Evolutionary conservation across 2,888 invertebrate species (phyloP), one percentile per base, ranked within the genome.

Genomic region (Eilema depressum): DNA sequence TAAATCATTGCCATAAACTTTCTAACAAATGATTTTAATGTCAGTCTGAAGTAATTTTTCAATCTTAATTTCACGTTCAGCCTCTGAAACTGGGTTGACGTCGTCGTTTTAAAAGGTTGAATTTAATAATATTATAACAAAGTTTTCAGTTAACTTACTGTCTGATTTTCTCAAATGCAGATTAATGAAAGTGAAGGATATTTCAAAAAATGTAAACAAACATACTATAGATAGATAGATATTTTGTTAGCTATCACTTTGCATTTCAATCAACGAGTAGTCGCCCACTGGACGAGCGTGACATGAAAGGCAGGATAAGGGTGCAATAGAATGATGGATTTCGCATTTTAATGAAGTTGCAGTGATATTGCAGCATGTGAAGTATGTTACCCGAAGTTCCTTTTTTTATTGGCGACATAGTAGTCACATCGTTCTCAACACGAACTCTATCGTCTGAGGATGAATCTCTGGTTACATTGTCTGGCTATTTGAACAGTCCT

Each of bases 1-100:
- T 69, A 61, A 78, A 73, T 79, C 37, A 64, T 47, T 61, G 56
- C 56, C 2, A 17, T 37, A 26, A 68, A 59, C 28, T 69, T 70
- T 37, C 20, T 10, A 63, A 66, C n/a, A 47, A 65, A 68, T 28
- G 56, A 69, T 63, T 66, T 53, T 41, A 30, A 59, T 41, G n/a
- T 11, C 56, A 63, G 68, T 63, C 41, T 26, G 47, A 37, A 14
- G 25, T 33, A 28, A 64, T 53, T 65, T 59, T 64, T 68, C 17
- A 20, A 63, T 59, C 47, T 59, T 33, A 23, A 65, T 61, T 25
- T 56, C 23, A 33, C 5, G 23, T 30, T 62, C 3, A 62, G n/a
- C 28, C 37, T 57, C 59, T 37, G 7, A 25, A 60, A 60, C 12
- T 23, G n/a, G 60, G 25, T 65, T 61, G n/a, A 53, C 12, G 60